Base-by-base conservation (phyloP, 1,140 invertebrate species). In the Solenopsis fugax region DNA sequence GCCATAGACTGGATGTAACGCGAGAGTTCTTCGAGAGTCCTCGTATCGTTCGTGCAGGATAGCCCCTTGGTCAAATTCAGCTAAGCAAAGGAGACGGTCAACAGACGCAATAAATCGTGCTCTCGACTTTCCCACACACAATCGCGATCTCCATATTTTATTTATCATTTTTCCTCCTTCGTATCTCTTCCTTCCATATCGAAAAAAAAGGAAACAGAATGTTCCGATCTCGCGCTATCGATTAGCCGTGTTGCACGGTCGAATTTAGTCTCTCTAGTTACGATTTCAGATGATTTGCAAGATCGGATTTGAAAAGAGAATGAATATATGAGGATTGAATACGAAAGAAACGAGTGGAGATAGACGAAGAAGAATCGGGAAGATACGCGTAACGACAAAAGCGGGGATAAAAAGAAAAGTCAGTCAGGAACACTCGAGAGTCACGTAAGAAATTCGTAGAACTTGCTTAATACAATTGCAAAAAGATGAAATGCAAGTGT, bases 21-120 rank as follows among this genome's bases (percentile, higher is more conserved):
- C 50, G 37, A 41, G 2, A 2, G 62, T 90, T 71, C 89, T 81
- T 87, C 67, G 73, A 85, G 18, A 78, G 69, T 56, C n/a, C 16
- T 72, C 16, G 62, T 87, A 82, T 82, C 88, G 29, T 24, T 87
- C 45, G 24, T 7, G 48, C 84, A n/a, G 21, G 37, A 78, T 48
- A 72, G 72, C 69, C 86, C 62, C 72, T 89, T 87, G 78, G 72
- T 75, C 52, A 60, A 71, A 77, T 37, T 62, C 24, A 71, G 34
- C 45, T 52, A 37, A 72, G 71, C 9, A 10, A 73, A 65, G 56
- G 62, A 87, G 85, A 18, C n/a, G 37, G 50, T 41, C 48, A 29
- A 24, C 29, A 60, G 5, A 58, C 10, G 37, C 58, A 72, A 6
- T 52, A 85, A n/a, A 80, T 85, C 16, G 54, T 85, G 48, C 48